Conservation (phyloP, 2,113 vertebrate species). For the Cisticola juncidis region DNA sequence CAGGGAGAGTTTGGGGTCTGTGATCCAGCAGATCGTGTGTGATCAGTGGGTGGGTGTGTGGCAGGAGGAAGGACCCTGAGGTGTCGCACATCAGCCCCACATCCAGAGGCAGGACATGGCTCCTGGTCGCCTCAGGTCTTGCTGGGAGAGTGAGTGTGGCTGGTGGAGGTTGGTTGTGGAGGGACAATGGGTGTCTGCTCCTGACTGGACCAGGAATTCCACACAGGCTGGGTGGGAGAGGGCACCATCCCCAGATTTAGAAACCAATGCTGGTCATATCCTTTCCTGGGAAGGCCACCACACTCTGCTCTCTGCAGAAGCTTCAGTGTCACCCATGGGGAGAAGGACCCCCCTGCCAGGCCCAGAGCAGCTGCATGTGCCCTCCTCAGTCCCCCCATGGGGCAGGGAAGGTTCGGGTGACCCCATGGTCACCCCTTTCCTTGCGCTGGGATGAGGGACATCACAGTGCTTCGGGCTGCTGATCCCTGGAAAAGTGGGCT, state of each 20-base stretch:
- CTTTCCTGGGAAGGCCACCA: background rate
- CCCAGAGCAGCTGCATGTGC: background rate
- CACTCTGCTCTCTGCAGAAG: background rate
- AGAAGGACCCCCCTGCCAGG: background rate
- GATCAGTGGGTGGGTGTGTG: background rate
- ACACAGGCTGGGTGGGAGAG: background rate
- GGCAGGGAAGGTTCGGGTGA: background rate
- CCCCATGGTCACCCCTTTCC: background rate
- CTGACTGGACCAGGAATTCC: background rate
- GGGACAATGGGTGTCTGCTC: background rate
- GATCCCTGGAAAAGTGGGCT: background rate
- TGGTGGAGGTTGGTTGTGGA: background rate
- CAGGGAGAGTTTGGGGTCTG: background rate
- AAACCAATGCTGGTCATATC: background rate
- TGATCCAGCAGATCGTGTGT: background rate
- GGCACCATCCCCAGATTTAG: background rate
- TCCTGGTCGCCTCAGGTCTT: background rate
- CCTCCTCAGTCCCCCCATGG: background rate
- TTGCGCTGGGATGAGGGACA: background rate
- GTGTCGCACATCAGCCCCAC: rapidly evolving
- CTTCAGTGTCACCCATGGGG: background rate
- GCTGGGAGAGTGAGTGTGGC: background rate
- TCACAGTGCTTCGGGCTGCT: background rate
- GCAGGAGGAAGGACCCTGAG: no score
- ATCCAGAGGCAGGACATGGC: background rate